Base-by-base conservation (phyloP, 2,888 invertebrate species). In the Xylota segnis region DNA sequence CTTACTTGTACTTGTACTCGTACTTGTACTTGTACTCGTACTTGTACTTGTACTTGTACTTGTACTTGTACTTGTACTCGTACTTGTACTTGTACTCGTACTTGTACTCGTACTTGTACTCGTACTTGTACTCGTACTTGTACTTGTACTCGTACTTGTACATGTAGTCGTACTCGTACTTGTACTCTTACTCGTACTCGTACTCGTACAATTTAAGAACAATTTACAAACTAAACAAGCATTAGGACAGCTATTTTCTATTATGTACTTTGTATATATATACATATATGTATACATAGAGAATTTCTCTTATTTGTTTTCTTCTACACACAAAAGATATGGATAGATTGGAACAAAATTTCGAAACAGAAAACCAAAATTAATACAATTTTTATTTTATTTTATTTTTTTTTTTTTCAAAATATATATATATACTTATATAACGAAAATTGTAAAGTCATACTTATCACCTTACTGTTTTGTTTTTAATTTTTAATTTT, bases 401-500 rank as follows among this genome's bases (percentile, higher is more conserved):
- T 50, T 59, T 23, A 1, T 23, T 23, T 23, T 23, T 23, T 23
- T 23, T 23, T 23, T 23, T 23, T 59, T 34, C 12, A 3, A 16
- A 2, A 34, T 14, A 32, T 23, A 47, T 5, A 14, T 37, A n/a
- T 65, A 50, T 74, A 47, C 29, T 14, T 47, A 14, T 18, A 43
- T 70, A 74, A 83, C 78, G 83, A 83, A 83, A 79, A 79, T 83
- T 83, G 83, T 83, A 63, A 71, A 45, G 56, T 71, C 37, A 37
- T 59, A 23, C 10, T 40, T 34, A 37, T 76, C 23, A 18, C 32
- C 29, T 9, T 52, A 23, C 5, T 40, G 9, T 43, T 54, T 68
- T 71, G 10, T 34, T 76, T 43, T 59, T 10, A 10, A n/a, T 32
- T 40, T 72, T 72, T 34, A 34, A 7, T 37, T 66, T 59, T 54